Evolutionary conservation across 1,140 invertebrate species (phyloP).

Genomic region (Dolichoris vasculosae): DNA sequence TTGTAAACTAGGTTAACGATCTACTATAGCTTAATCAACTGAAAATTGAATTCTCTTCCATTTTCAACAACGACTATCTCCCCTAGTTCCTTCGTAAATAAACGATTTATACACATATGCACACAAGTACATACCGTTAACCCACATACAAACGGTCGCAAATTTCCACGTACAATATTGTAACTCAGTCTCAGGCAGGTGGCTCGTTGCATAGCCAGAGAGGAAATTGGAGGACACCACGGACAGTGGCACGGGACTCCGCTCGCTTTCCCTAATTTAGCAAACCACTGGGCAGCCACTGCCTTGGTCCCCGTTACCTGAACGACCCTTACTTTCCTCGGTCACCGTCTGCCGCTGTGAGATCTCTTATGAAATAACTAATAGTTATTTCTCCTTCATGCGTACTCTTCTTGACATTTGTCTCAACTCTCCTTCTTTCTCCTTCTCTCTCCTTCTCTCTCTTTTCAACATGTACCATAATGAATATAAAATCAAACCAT

Average conservation of each 20-base stretch:
- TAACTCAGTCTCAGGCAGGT: neutral
- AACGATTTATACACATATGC: slow-evolving; percentile 8
- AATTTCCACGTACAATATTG: slow-evolving; percentile 22
- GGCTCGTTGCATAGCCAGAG: neutral
- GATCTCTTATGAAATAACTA: slow-evolving; percentile 53
- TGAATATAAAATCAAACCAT: slow-evolving; percentile 37
- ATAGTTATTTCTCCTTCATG: slow-evolving; percentile 3
- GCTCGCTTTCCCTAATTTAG: slow-evolving; percentile 63
- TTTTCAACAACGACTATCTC: slow-evolving; percentile 10
- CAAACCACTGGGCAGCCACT: slow-evolving; percentile 51
- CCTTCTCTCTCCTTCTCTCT: neutral
- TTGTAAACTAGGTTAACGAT: slow-evolving; percentile 16
- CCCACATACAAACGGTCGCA: neutral
- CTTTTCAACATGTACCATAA: neutral
- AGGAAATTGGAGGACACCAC: slow-evolving; percentile 60
- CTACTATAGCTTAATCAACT: slow-evolving; percentile 35
- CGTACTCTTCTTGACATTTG: too few species aligned
- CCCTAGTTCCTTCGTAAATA: slow-evolving; percentile 11
- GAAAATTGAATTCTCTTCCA: slow-evolving; percentile 30
- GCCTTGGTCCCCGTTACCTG: neutral
- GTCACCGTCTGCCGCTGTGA: neutral
- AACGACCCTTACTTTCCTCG: slow-evolving; percentile 28
- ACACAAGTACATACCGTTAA: neutral
- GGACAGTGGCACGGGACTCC: slow-evolving; percentile 48
- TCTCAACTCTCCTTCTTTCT: neutral